Conservation (phyloP, 1,140 invertebrate genomes). For the Paralvinella palmiformis region DNA sequence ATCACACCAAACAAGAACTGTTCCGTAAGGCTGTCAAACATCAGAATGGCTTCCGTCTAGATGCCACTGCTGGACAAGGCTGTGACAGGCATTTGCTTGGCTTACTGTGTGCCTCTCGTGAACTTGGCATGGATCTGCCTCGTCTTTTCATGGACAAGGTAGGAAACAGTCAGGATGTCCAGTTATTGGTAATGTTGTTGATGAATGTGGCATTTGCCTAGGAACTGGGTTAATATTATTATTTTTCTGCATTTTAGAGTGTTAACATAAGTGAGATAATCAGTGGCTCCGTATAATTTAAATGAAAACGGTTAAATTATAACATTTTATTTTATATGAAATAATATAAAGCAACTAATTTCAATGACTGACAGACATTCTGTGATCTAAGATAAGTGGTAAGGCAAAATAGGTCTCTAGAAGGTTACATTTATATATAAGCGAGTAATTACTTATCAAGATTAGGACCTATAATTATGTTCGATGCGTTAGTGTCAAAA, state of each 20-base stretch:
- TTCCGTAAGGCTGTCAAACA: conserved; percentile 28
- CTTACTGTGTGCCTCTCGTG: conserved; percentile 23
- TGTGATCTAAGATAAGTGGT: background rate
- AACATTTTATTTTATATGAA: background rate
- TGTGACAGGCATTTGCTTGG: conserved; percentile 35
- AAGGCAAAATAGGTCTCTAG: background rate
- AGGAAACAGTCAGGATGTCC: background rate
- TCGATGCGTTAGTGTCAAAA: no score
- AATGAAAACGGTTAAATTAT: background rate
- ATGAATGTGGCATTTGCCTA: no score
- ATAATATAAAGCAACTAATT: background rate
- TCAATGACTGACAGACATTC: background rate
- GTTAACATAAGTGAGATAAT: no score
- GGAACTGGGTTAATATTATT: no score
- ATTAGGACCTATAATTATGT: no score
- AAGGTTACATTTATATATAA: background rate
- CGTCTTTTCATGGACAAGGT: conserved; percentile 32
- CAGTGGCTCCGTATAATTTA: no score
- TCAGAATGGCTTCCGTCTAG: conserved; percentile 26
- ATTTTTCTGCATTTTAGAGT: no score
- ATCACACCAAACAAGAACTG: conserved; percentile 25
- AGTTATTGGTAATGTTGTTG: background rate
- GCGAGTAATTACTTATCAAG: background rate
- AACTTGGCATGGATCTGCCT: conserved; percentile 27
- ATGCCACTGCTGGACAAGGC: conserved; percentile 27